Percentiles rank a stretch among this genome's conserved stretches.
These are phyloP conservation scores for Saguinus imperator DNA, from an alignment of 2,113 vertebrate species.

Conservation along the genomic window DNA sequence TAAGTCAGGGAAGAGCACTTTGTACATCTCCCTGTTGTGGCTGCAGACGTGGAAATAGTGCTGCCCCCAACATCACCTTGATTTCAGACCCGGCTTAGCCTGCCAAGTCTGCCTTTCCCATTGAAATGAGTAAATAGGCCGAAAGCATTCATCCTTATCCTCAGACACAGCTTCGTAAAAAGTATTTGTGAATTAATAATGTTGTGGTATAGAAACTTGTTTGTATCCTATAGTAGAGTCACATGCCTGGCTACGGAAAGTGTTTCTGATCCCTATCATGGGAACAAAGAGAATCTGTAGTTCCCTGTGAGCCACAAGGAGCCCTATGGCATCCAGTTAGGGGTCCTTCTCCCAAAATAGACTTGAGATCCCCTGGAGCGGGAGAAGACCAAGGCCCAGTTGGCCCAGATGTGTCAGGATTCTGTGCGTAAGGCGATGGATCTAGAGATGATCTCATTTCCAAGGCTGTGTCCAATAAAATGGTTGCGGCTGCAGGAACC, in stretches of 20 bases:
- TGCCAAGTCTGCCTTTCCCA: rapidly evolving
- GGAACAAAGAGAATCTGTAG: neutral
- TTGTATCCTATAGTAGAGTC: neutral
- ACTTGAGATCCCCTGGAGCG: neutral
- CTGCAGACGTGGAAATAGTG: neutral
- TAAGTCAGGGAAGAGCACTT: neutral
- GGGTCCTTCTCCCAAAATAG: neutral
- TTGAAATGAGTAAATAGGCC: neutral
- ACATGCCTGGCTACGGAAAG: neutral
- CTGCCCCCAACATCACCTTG: neutral
- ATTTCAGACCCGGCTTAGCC: neutral
- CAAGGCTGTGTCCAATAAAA: neutral
- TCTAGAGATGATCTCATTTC: no score
- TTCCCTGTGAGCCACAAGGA: neutral
- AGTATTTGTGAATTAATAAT: neutral
- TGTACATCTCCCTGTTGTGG: no score
- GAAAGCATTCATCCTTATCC: neutral
- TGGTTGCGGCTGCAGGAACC: neutral
- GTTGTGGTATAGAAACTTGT: neutral
- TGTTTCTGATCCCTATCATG: neutral
- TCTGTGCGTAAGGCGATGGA: rapidly evolving
- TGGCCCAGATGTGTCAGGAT: no score
- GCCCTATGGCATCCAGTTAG: neutral
- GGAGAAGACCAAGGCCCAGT: neutral
- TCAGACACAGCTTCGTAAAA: neutral